phyloP scores from a whole-genome alignment of 1,140 invertebrate genomes.

The Caenorhabditis remanei region DNA sequence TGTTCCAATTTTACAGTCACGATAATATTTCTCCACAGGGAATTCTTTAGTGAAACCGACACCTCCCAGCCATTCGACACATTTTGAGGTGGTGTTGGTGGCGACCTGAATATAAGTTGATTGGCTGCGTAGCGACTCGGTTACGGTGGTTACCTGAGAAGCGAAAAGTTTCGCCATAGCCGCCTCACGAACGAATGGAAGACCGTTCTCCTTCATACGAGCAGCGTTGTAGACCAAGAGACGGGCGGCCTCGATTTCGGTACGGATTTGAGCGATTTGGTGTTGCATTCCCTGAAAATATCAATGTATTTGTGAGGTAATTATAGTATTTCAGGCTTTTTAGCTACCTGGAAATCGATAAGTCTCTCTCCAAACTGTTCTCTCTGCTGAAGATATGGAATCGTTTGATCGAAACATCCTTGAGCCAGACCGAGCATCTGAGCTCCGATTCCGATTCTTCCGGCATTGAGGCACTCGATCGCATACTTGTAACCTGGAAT shows the following conservation, averaged over 20 bases:
- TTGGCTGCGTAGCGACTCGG: too few species aligned
- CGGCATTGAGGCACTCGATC: conserved; percentile 92
- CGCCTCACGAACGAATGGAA: conserved; percentile 89
- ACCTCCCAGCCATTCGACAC: conserved; percentile 97
- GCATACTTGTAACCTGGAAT: conserved; percentile 91
- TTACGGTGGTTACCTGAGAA: conserved; percentile 78
- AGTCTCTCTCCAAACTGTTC: conserved; percentile 92
- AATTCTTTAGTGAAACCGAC: conserved; percentile 95
- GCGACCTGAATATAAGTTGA: conserved; percentile 27
- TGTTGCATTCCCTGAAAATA: conserved; percentile 89
- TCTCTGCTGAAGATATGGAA: conserved; percentile 91
- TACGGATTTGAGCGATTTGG: conserved; percentile 89
- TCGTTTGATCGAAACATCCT: conserved; percentile 91
- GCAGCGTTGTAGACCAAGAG: conserved; percentile 94
- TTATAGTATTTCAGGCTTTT: not conserved
- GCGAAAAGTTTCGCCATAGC: conserved; percentile 94
- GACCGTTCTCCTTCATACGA: conserved; percentile 81
- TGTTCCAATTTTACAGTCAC: conserved; percentile 90
- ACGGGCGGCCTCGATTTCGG: conserved; percentile 89
- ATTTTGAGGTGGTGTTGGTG: conserved; percentile 81
- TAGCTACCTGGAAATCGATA: conserved; percentile 88
- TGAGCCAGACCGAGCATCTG: conserved; percentile 95
- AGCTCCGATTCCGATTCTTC: conserved; percentile 92
- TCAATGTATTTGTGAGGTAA: not conserved
- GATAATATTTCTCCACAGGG: conserved; percentile 94